Evolutionary conservation across 2,797 vertebrate species (phyloP).

Genomic region (Distichodus sexfasciatus): DNA sequence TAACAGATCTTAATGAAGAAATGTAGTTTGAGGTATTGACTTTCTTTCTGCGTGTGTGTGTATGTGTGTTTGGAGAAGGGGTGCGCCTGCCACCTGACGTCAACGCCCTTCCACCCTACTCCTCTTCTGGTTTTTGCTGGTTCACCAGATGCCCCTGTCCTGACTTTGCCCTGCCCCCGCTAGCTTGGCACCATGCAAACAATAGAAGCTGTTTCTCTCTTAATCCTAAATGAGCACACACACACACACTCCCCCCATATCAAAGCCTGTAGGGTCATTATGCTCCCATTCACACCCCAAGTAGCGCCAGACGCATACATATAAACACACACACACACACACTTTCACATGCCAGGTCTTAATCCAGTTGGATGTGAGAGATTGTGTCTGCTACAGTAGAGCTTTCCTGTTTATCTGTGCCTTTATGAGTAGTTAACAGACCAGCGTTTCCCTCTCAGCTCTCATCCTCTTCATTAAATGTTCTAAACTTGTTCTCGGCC

Average conservation of each 20-base stretch:
- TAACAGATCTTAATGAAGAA: background rate
- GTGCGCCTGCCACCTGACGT: background rate
- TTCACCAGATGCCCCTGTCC: background rate
- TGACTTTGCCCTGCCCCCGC: constrained; percentile 11
- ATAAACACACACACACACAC: constrained; percentile 14
- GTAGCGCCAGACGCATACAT: constrained; percentile 5
- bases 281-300: constrained; percentile 36
- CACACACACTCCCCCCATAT: constrained; percentile 3
- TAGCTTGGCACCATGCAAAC: constrained; percentile 19
- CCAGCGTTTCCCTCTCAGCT: background rate
- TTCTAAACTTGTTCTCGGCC: too few relatives aligned
- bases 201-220: constrained; percentile 28
- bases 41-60: background rate
- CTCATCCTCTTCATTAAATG: too few relatives aligned
- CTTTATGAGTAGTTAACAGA: constrained; percentile 21
- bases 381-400: background rate
- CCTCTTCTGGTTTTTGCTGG: background rate
- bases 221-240: constrained; percentile 22
- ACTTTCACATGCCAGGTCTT: constrained; percentile 17
- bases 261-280: constrained; percentile 32
- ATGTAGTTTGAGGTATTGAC: background rate
- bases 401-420: constrained; percentile 37
- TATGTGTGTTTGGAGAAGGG: too few relatives aligned
- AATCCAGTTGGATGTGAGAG: constrained; percentile 32
- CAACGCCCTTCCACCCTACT: background rate